Evolutionary conservation across 2,888 invertebrate species (phyloP).

Genomic region (Eilema sororculum): DNA sequence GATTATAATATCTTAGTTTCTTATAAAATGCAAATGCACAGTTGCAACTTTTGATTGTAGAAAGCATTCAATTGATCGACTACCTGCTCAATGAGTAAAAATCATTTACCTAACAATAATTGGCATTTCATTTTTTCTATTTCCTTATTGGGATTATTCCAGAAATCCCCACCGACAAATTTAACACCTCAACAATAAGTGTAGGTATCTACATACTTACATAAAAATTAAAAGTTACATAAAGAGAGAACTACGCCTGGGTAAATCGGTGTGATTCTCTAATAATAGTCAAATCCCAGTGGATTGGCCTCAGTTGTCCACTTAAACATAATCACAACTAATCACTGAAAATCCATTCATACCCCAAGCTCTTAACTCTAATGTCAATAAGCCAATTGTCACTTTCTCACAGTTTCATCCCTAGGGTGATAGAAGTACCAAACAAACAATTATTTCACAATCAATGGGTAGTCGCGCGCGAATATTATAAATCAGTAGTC

Average conservation of each 20-base stretch:
- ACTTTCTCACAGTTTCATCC: constrained; percentile 74
- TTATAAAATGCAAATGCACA: too few relatives aligned
- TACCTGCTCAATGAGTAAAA: too few relatives aligned
- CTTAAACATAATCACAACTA: constrained; percentile 25
- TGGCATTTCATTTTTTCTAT: too few relatives aligned
- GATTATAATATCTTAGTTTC: too few relatives aligned
- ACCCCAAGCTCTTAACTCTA: constrained; percentile 44
- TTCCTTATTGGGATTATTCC: too few relatives aligned
- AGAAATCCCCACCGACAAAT: too few relatives aligned
- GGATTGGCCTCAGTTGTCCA: too few relatives aligned
- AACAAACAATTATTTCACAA: constrained; percentile 85
- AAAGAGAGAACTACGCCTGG: neutral
- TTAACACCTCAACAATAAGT: too few relatives aligned
- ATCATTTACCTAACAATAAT: too few relatives aligned
- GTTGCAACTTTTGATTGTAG: too few relatives aligned
- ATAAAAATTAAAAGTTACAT: neutral
- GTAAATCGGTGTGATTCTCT: neutral
- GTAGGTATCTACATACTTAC: too few relatives aligned
- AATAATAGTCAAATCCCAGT: neutral
- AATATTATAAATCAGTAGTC: constrained; percentile 73
- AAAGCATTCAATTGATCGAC: too few relatives aligned
- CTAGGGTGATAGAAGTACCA: constrained; percentile 59
- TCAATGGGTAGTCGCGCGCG: constrained; percentile 76
- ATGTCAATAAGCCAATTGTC: constrained; percentile 70
- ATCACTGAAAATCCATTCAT: constrained; percentile 29